Evolutionary conservation across 2,888 invertebrate genomes (phyloP).

Genomic region (Trachelus iudaicus): DNA sequence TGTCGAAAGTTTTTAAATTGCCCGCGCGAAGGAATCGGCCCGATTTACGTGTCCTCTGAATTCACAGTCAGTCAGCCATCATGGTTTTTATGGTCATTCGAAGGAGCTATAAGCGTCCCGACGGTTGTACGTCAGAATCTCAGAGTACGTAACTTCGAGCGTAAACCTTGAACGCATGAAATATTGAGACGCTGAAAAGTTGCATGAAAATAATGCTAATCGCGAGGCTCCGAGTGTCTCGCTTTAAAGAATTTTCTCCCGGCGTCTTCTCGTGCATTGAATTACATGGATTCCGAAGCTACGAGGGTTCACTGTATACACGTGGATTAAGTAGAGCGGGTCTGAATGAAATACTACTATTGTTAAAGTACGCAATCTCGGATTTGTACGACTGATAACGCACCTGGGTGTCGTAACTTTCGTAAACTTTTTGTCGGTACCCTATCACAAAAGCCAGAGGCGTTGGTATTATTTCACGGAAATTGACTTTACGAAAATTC

Average conservation of each 20-base stretch:
- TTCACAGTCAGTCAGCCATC: not conserved
- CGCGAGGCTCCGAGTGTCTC: not conserved
- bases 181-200: not conserved
- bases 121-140: not conserved
- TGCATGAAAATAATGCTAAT: not conserved
- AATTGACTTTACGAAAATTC: not conserved
- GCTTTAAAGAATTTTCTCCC: not conserved
- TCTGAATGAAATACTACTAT: constrained; percentile 10
- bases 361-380: constrained; percentile 7
- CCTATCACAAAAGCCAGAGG: not conserved
- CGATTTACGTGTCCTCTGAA: not conserved
- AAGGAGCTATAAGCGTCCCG: not conserved
- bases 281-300: not conserved
- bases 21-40: not conserved
- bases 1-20: not conserved
- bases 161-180: not conserved
- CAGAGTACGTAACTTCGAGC: not conserved
- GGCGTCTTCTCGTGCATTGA: not conserved
- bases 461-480: not conserved
- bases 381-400: constrained; percentile 3
- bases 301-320: not conserved
- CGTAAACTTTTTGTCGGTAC: not conserved
- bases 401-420: not conserved
- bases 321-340: not conserved
- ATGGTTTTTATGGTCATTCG: not conserved